phyloP scores from a whole-genome alignment of 2,797 vertebrate genomes.

The Falco novaeseelandiae region DNA sequence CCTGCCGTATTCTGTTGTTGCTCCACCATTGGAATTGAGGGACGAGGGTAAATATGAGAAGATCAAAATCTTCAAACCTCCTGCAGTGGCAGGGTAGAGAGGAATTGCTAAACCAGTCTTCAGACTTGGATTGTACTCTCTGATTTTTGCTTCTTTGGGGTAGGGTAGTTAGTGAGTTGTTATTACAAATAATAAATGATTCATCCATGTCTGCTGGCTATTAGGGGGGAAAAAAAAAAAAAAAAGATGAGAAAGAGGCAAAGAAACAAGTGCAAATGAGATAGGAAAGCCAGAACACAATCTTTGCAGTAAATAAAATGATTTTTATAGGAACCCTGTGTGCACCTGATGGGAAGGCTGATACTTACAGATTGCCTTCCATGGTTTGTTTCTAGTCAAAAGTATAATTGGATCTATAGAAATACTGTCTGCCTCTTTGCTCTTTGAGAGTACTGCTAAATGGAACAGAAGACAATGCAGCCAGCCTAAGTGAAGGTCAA shows the following conservation, averaged over 20 bases:
- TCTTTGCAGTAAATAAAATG: background rate
- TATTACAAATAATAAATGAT: background rate
- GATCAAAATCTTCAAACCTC: background rate
- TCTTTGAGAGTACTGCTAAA: constrained; percentile 68
- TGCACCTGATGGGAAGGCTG: background rate
- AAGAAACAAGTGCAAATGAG: background rate
- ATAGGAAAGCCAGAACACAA: background rate
- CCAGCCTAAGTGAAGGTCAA: constrained; percentile 69
- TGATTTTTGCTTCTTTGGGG: background rate
- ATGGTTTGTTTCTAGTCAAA: constrained; percentile 36
- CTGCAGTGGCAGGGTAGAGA: background rate
- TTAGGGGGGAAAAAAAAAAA: background rate
- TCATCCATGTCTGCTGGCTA: background rate
- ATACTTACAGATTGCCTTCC: background rate
- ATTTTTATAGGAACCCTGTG: background rate
- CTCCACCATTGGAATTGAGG: background rate
- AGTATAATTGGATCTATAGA: constrained; percentile 54
- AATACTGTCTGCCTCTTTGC: constrained; percentile 43
- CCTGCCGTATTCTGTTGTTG: background rate
- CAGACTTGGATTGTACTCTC: fast-evolving
- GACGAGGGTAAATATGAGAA: background rate
- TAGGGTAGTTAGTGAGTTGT: background rate
- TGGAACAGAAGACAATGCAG: constrained; percentile 64
- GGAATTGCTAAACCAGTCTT: background rate
- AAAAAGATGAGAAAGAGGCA: background rate